These are phyloP conservation scores for Nowickia ferox DNA, from an alignment of 2,888 invertebrate genomes.

Conservation along the genomic window DNA sequence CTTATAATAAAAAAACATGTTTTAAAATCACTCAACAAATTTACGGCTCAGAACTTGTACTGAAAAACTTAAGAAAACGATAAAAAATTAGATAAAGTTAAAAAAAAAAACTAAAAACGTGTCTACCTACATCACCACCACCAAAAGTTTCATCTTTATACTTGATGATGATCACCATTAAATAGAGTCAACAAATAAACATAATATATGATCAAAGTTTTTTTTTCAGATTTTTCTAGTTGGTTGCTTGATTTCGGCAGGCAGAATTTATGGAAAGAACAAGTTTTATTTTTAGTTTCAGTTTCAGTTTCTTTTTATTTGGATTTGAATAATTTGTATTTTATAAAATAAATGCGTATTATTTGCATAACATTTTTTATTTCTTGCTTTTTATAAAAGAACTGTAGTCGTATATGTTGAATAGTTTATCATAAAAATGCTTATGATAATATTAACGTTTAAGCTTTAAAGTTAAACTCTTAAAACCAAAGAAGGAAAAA, in stretches of 20 bases:
- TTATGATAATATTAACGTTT: background rate
- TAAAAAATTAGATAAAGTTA: background rate
- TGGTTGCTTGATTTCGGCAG: slow-evolving; percentile 20
- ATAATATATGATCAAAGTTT: slow-evolving; percentile 48
- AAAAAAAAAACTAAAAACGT: slow-evolving; percentile 22
- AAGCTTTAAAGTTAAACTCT: background rate
- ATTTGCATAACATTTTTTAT: slow-evolving; percentile 51
- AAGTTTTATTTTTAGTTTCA: slow-evolving; percentile 51
- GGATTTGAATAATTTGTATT: slow-evolving; percentile 35
- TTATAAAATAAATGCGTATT: slow-evolving; percentile 38
- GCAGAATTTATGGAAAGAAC: slow-evolving; percentile 34
- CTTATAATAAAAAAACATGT: slow-evolving; percentile 7
- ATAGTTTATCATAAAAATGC: slow-evolving; percentile 30
- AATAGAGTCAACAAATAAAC: slow-evolving; percentile 21
- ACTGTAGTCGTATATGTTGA: background rate
- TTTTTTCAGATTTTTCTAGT: slow-evolving; percentile 4
- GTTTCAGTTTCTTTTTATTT: background rate
- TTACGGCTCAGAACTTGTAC: slow-evolving; percentile 13
- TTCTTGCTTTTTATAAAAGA: background rate
- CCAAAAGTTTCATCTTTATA: background rate
- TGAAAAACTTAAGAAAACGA: background rate
- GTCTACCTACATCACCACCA: slow-evolving; percentile 34
- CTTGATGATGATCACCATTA: slow-evolving; percentile 11
- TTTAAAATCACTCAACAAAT: slow-evolving; percentile 1
- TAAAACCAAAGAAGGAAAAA: background rate